Base-by-base conservation (phyloP, 2,113 vertebrate species). In the Taxidea taxus region DNA sequence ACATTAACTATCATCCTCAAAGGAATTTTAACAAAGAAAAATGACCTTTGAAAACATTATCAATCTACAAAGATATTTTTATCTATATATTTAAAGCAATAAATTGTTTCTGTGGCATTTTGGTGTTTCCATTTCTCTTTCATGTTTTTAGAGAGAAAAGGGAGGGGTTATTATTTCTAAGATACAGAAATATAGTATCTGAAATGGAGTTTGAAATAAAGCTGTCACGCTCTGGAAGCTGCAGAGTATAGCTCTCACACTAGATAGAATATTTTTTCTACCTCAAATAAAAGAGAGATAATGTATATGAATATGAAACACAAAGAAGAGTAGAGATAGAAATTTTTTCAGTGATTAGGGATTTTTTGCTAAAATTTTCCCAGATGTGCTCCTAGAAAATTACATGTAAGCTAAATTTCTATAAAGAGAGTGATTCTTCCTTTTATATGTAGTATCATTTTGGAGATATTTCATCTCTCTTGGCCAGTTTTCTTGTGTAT, bases 291-390 rank as follows among this genome's bases (percentile, higher is more conserved):
- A 78, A 78, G n/a, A 68, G 68, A 81, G 27, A 85, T 27, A 87
- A 88, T 29, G 3, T 68, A 74, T 6, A 64, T 96, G 68, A 91
- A 94, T 96, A 94, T 62, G 77, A 96, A 90, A 91, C 51, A 72
- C 10, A n/a, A 91, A 86, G 74, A 81, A 54, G 42, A 80, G 20
- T 29, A 66, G 51, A 90, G 29, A 60, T 2, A 66, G n/a, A 77
- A 62, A 39, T 92, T 90, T 93, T 93, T 88, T 56, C 74, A 80
- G 37, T 96, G 90, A 97, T 94, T 37, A 74, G 21, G 12, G 25
- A 93, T 92, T 94, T 94, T 64, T 96, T 47, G 89, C 20, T 94
- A 96, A 94, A 81, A 85, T 47, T 90, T 95, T 96, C 77, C 87
- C 34, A 96, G 81, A 91, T 80, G 7, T 97, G 37, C n/a, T 95